Evolutionary conservation across 35 echinoderm and acorn worm species (phyloP).

Genomic region (Hemicentrotus pulcherrimus): DNA sequence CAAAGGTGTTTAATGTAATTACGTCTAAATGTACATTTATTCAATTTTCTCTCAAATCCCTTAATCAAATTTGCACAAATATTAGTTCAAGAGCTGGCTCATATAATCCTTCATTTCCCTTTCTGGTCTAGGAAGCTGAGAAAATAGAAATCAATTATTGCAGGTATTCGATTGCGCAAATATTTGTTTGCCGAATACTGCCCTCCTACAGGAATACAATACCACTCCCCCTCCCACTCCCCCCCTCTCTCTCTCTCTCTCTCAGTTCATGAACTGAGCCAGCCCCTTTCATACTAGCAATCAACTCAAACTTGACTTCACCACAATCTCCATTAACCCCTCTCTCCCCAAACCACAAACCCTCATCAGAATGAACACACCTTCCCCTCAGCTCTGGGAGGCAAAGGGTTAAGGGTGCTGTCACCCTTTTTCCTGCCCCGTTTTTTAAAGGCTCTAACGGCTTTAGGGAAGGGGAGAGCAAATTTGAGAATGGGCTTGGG

Average conservation of each 20-base stretch:
- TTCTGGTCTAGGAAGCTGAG: neutral
- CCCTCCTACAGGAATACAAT: neutral
- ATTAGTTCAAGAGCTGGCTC: neutral
- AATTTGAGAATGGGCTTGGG: neutral
- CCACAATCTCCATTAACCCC: neutral
- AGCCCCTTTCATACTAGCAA: neutral
- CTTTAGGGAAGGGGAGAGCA: neutral
- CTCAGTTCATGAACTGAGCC: neutral
- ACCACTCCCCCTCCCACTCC: neutral
- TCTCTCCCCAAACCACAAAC: neutral
- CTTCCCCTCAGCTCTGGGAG: neutral
- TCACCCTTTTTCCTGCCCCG: neutral
- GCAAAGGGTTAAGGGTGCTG: neutral
- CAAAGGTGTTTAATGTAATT: neutral
- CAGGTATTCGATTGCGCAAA: slow-evolving; percentile 2
- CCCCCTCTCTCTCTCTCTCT: neutral
- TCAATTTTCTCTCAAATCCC: neutral
- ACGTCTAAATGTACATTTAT: neutral
- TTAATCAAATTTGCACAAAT: slow-evolving; percentile 15
- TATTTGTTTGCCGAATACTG: neutral
- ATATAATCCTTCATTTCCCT: neutral
- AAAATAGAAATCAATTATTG: slow-evolving; percentile 20
- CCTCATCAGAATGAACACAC: neutral
- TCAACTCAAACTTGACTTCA: neutral
- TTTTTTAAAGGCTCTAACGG: neutral